phyloP scores from a whole-genome alignment of 1,140 invertebrate genomes.

The Drosophila sp. region DNA sequence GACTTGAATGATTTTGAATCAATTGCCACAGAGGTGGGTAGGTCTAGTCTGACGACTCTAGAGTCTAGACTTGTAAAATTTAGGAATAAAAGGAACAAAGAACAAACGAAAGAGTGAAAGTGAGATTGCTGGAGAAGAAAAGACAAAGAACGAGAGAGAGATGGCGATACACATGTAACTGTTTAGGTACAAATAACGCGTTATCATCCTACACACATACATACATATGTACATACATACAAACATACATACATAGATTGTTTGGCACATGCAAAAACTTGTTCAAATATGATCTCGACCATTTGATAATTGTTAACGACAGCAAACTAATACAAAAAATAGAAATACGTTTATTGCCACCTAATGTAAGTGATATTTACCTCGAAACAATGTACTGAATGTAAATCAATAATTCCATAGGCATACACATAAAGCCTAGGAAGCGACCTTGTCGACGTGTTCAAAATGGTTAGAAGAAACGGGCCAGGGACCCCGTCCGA shows the following conservation, averaged over 20 bases:
- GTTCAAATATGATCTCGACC: conserved; percentile 33
- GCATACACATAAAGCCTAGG: conserved; percentile 21
- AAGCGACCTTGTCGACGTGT: conserved; percentile 39
- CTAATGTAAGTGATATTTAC: conserved; percentile 1
- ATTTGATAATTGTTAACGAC: conserved; percentile 32
- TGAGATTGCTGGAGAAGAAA: conserved; percentile 17
- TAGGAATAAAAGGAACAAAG: too few relatives aligned
- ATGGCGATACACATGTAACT: not conserved
- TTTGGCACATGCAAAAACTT: conserved; percentile 34
- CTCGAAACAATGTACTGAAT: not conserved
- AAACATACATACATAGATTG: conserved; percentile 19
- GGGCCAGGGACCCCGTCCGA: conserved; percentile 34
- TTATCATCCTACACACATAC: not conserved
- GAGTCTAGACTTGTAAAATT: too few relatives aligned
- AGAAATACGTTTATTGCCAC: not conserved
- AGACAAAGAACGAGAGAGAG: not conserved
- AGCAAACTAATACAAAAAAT: conserved; percentile 36
- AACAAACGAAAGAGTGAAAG: not conserved
- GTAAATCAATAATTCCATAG: conserved; percentile 34
- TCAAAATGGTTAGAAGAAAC: conserved; percentile 42
- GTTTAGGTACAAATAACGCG: conserved; percentile 22
- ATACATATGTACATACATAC: conserved; percentile 13
- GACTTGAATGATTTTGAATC: not conserved
- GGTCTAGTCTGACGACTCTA: too few relatives aligned
- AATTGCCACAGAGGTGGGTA: too few relatives aligned